Evolutionary conservation across 2,113 vertebrate species (phyloP).

Genomic region (Burhinus bistriatus): DNA sequence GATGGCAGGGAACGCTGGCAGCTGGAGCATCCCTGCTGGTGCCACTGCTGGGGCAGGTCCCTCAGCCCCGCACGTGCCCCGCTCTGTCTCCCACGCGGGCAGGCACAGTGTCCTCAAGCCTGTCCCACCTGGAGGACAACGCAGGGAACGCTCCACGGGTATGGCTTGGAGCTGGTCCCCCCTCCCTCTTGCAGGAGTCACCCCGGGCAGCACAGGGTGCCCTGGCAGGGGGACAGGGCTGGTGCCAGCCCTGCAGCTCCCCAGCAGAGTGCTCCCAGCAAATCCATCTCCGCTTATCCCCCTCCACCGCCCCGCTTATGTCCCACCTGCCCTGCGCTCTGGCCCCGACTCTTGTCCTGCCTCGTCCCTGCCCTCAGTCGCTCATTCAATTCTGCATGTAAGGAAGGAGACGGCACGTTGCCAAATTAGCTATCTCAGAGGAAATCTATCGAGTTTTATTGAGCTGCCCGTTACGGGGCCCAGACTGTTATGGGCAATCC

Average conservation of each 20-base stretch:
- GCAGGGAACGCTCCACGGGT: neutral
- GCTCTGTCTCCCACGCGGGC: fast-evolving
- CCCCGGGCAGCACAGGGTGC: neutral
- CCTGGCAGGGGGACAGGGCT: neutral
- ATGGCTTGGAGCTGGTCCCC: neutral
- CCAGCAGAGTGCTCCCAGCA: neutral
- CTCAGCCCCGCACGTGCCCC: fast-evolving
- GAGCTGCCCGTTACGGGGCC: neutral
- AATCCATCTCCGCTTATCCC: neutral
- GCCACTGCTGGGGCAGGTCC: neutral
- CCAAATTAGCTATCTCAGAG: slow-evolving; percentile 3
- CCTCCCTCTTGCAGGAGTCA: neutral
- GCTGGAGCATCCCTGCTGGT: neutral
- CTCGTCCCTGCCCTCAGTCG: neutral
- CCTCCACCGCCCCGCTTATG: neutral
- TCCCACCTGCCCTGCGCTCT: neutral
- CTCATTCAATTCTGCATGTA: neutral
- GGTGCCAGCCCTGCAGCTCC: neutral
- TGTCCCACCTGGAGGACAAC: neutral
- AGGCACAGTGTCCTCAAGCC: neutral
- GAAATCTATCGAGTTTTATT: neutral
- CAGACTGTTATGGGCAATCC: neutral
- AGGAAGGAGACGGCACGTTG: slow-evolving; percentile 27
- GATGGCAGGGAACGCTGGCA: neutral
- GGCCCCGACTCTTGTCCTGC: neutral